phyloP scores from a whole-genome alignment of 2,888 invertebrate species.

The Deroplatys truncata region DNA sequence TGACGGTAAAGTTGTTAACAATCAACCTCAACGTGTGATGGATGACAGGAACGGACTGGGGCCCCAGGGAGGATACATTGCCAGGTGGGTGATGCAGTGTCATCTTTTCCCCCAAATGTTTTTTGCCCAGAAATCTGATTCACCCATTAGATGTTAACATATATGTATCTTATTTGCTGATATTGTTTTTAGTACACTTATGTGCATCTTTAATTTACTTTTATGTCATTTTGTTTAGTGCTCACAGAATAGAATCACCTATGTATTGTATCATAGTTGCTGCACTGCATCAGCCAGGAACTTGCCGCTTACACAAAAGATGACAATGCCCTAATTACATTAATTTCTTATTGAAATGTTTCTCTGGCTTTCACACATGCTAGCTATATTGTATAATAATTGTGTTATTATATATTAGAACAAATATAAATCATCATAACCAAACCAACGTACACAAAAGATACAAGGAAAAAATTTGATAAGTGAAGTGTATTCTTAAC shows the following conservation, averaged over 20 bases:
- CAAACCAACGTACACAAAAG: no score
- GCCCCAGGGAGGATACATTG: conserved; percentile 51
- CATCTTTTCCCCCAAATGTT: conserved; percentile 6
- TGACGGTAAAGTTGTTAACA: conserved; percentile 54
- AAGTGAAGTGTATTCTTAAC: no score
- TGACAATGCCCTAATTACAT: not conserved
- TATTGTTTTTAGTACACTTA: not conserved
- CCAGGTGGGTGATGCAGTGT: conserved; percentile 38
- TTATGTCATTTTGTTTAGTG: not conserved
- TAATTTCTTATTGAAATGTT: no score
- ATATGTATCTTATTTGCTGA: not conserved
- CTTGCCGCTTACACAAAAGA: not conserved
- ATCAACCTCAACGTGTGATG: conserved; percentile 49
- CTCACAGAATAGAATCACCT: not conserved
- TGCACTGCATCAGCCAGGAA: not conserved
- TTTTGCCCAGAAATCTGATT: conserved; percentile 1
- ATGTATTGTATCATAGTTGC: not conserved
- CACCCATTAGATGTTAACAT: not conserved
- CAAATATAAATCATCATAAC: no score
- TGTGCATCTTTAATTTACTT: not conserved
- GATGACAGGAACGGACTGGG: conserved; percentile 48
- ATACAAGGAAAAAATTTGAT: no score
- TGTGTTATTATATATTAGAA: no score
- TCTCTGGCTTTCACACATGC: no score
- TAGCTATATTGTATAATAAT: no score